phyloP scores from a whole-genome alignment of 1,140 invertebrate genomes.

The Ptiloglossa arizonensis region DNA sequence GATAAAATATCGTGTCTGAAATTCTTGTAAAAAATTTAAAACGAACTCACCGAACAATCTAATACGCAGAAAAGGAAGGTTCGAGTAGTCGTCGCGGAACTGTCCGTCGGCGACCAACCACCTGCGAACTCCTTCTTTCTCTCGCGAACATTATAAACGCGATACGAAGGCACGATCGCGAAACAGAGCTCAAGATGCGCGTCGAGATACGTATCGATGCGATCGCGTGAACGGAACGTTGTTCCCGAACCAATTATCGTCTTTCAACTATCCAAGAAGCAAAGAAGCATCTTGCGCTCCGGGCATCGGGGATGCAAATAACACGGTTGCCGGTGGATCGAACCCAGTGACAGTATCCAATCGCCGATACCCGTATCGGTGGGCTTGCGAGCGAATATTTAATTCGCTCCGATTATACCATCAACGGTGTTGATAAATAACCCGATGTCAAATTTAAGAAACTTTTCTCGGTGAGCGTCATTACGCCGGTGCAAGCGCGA shows the following conservation, averaged over 20 bases:
- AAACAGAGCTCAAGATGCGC: slow-evolving; percentile 41
- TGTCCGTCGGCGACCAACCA: slow-evolving; percentile 17
- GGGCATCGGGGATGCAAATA: slow-evolving; percentile 53
- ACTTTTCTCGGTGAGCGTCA: not conserved
- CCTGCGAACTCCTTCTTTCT: slow-evolving; percentile 34
- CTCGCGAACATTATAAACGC: slow-evolving; percentile 62
- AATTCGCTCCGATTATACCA: not conserved
- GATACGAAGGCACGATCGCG: slow-evolving; percentile 41
- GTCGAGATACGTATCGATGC: slow-evolving; percentile 46
- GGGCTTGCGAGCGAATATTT: not conserved
- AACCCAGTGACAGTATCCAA: not conserved
- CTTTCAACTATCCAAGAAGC: slow-evolving; percentile 61
- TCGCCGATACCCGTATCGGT: not conserved
- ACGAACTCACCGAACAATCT: too few species aligned
- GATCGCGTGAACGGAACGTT: slow-evolving; percentile 58
- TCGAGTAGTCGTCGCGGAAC: not conserved
- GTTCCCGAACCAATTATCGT: slow-evolving; percentile 62
- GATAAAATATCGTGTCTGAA: too few species aligned
- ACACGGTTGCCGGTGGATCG: not conserved
- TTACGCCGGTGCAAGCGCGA: not conserved
- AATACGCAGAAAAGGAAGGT: too few species aligned
- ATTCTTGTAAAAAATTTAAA: too few species aligned
- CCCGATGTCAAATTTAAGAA: not conserved
- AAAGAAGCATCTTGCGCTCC: slow-evolving; percentile 33
- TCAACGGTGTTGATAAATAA: not conserved